Conservation (phyloP, 1,140 invertebrate genomes). For the Cyclargus thomasi region DNA sequence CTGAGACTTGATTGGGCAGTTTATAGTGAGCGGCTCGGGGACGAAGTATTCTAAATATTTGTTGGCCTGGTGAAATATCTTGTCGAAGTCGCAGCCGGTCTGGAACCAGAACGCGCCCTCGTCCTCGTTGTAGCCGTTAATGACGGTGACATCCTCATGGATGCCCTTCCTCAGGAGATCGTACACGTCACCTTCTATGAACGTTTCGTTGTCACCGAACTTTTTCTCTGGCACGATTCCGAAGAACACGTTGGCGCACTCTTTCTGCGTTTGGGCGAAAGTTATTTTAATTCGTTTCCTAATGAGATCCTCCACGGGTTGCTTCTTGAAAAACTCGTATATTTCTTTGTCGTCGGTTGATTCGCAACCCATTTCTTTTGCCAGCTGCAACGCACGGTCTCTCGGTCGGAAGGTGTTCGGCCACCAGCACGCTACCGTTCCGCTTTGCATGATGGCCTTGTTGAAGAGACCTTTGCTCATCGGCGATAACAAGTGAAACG, state of each 20-base stretch:
- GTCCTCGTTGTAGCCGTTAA: constrained; percentile 40
- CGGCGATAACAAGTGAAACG: constrained; percentile 62
- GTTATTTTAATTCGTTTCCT: constrained; percentile 23
- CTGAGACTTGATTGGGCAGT: constrained; percentile 25
- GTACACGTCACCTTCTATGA: constrained; percentile 29
- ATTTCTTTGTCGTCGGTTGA: constrained; percentile 32
- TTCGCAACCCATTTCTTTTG: constrained; percentile 35
- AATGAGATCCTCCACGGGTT: constrained; percentile 30
- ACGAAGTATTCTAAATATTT: constrained; percentile 35
- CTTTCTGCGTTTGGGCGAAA: constrained; percentile 22
- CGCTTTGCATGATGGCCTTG: constrained; percentile 41
- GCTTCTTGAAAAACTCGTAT: constrained; percentile 33
- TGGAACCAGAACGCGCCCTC: constrained; percentile 37
- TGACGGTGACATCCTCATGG: constrained; percentile 46
- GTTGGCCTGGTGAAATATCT: constrained; percentile 30
- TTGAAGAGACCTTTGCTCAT: constrained; percentile 56
- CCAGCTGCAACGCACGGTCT: constrained; percentile 36
- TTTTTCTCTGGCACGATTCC: constrained; percentile 37
- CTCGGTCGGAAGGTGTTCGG: constrained; percentile 24
- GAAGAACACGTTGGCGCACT: constrained; percentile 20
- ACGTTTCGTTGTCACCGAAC: constrained; percentile 37
- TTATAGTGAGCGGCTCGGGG: constrained; percentile 27
- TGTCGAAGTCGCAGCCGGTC: constrained; percentile 14
- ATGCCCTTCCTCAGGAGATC: constrained; percentile 25
- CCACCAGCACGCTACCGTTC: constrained; percentile 29